Evolutionary conservation across 2,113 vertebrate species (phyloP).

Genomic region (Charina bottae): DNA sequence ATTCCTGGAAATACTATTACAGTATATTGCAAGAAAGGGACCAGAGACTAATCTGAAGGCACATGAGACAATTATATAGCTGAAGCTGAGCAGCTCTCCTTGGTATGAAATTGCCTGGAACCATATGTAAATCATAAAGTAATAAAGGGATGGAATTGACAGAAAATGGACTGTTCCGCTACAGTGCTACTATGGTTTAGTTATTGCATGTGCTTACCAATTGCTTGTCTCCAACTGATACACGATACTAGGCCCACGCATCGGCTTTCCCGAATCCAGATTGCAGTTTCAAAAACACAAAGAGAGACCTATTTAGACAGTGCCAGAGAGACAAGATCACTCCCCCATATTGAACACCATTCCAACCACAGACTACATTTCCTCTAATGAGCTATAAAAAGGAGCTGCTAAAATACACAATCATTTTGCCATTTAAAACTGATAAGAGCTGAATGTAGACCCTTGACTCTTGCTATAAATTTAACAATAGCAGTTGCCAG

Average conservation of each 20-base stretch:
- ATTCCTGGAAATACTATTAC: neutral
- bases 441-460: neutral
- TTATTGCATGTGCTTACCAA: neutral
- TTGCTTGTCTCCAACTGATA: neutral
- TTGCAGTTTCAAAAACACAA: neutral
- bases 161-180: neutral
- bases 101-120: neutral
- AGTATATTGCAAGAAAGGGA: neutral
- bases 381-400: neutral
- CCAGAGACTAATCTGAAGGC: neutral
- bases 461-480: neutral
- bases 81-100: neutral
- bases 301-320: neutral
- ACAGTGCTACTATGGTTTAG: neutral
- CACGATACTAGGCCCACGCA: neutral
- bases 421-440: neutral
- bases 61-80: neutral
- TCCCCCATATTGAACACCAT: neutral
- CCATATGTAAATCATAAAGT: neutral
- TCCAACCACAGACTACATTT: neutral
- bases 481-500: neutral
- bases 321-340: neutral
- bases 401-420: neutral
- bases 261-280: neutral
- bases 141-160: neutral